phyloP scores from a whole-genome alignment of 2,113 vertebrate species.

The Marmota flaviventris region DNA sequence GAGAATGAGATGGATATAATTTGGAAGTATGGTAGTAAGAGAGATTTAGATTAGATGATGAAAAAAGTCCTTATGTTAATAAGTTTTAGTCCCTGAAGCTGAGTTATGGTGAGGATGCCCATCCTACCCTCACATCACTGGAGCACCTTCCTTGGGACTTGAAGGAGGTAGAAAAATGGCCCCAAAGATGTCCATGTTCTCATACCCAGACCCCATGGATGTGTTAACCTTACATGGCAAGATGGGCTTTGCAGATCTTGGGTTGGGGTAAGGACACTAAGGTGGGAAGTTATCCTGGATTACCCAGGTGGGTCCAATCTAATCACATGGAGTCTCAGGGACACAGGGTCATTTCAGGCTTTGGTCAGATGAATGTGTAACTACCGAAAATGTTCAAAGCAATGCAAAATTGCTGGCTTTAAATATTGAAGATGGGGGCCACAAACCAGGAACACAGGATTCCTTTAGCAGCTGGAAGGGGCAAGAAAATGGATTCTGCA shows the following conservation, averaged over 20 bases:
- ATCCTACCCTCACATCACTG: no score
- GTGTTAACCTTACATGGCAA: neutral
- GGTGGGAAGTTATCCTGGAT: neutral
- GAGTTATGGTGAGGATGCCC: neutral
- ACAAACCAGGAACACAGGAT: neutral
- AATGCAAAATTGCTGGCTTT: neutral
- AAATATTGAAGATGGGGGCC: neutral
- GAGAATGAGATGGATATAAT: neutral
- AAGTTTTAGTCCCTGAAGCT: neutral
- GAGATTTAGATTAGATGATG: neutral
- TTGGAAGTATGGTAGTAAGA: neutral
- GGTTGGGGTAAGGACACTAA: neutral
- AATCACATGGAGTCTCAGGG: neutral
- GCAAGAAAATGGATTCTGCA: neutral
- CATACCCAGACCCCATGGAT: neutral
- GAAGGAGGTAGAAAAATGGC: neutral
- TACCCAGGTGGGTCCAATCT: neutral
- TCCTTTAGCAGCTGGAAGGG: neutral
- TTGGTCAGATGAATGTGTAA: neutral
- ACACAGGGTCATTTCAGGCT: neutral
- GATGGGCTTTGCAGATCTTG: neutral
- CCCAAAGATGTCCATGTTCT: neutral
- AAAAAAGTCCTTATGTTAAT: neutral
- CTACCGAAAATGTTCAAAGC: neutral
- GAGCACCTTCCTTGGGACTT: neutral